Conservation (phyloP, 1,140 invertebrate genomes). For the Paralvinella palmiformis region DNA sequence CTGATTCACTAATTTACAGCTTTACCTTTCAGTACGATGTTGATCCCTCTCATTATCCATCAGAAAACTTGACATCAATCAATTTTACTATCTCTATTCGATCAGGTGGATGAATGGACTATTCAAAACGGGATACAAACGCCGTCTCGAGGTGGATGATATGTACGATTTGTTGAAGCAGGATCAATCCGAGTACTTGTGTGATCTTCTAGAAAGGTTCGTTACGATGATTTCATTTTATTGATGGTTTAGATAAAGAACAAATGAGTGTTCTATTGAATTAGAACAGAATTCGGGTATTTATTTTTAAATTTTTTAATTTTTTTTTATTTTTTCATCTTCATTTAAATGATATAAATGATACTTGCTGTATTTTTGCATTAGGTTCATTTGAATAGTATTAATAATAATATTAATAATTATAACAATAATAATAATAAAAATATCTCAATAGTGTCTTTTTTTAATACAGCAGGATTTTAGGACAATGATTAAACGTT, state of each 20-base stretch:
- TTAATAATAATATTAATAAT: too few relatives aligned
- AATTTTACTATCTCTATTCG: background rate
- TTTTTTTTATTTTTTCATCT: background rate
- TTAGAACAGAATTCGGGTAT: background rate
- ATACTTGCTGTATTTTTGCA: background rate
- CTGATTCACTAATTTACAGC: background rate
- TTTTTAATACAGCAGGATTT: too few relatives aligned
- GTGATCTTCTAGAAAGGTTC: conserved; percentile 34
- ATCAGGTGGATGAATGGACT: conserved; percentile 42
- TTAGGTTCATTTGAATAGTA: background rate
- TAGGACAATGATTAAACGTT: too few relatives aligned
- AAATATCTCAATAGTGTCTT: too few relatives aligned
- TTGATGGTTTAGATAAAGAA: background rate
- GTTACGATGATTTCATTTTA: background rate
- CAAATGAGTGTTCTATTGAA: background rate
- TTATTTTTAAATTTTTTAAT: background rate
- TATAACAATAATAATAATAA: too few relatives aligned
- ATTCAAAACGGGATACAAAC: conserved; percentile 36
- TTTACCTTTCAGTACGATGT: background rate
- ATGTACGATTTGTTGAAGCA: conserved; percentile 39
- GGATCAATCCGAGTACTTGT: conserved; percentile 35
- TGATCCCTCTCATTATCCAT: background rate
- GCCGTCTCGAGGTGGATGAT: conserved; percentile 35
- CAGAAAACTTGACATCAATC: background rate
- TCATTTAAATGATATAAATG: background rate